Evolutionary conservation across 2,797 vertebrate species (phyloP).

Genomic region (Ataeniobius toweri): DNA sequence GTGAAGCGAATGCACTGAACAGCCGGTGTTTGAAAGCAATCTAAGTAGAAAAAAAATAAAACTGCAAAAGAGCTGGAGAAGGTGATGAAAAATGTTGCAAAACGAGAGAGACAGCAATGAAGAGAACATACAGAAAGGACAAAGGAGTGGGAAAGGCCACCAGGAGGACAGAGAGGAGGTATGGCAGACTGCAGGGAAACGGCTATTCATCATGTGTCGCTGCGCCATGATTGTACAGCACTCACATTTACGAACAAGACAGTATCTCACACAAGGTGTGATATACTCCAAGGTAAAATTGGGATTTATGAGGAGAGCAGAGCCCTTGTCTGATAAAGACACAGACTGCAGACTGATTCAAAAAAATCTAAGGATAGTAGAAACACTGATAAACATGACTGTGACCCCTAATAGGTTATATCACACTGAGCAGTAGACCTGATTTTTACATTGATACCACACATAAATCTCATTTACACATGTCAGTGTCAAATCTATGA

Average conservation of each 20-base stretch:
- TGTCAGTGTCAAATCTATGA: not conserved
- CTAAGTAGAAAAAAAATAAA: conserved; percentile 1
- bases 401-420: not conserved
- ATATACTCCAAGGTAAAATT: conserved; percentile 4
- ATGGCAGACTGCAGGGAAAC: conserved; percentile 51
- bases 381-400: too few relatives aligned
- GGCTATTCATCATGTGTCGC: conserved; percentile 72
- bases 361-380: not conserved
- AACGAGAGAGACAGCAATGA: conserved; percentile 20
- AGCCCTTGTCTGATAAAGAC: not conserved
- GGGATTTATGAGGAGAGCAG: conserved; percentile 1
- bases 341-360: not conserved
- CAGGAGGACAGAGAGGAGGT: conserved; percentile 58
- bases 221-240: conserved; percentile 42
- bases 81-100: conserved; percentile 16
- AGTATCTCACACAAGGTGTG: conserved; percentile 9
- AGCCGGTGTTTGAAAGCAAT: conserved; percentile 29
- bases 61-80: not conserved
- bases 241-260: conserved; percentile 43
- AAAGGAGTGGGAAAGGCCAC: conserved; percentile 56
- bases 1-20: conserved; percentile 12
- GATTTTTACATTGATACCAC: not conserved
- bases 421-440: not conserved
- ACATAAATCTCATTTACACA: not conserved
- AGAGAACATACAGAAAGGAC: conserved; percentile 30